Base-by-base conservation (phyloP, 2,797 vertebrate species). In the Myotis planiceps region DNA sequence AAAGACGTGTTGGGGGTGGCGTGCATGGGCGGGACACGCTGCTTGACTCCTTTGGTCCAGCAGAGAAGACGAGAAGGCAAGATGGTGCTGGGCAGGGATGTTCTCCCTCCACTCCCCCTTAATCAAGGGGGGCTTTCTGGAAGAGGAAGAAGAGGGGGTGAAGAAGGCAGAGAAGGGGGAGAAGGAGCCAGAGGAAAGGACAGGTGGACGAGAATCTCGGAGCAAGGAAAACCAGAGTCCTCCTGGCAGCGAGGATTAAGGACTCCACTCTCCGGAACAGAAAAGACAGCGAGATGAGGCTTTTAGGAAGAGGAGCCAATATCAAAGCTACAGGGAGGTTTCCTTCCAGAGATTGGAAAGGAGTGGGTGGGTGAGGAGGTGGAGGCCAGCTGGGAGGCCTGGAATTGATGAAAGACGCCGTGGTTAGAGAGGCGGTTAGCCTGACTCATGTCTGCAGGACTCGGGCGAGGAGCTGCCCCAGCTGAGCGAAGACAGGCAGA, bases 341-440 rank as follows among this genome's bases (percentile, higher is more conserved):
- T 81, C 60, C 55, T n/a, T 47, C 10, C 0, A 2, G 15, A 78
- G 60, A 91, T 0, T 32, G 88, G 65, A 27, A 34, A 29, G 58
- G 25, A 45, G 53, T 63, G 34, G 58, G 51, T 69, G 58, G 75
- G 37, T 0, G 19, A 94, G 55, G 84, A 88, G 79, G 72, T 51
- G 72, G 88, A 79, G 58, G 85, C 55, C 93, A 47, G 91, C 68
- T 12, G 75, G 76, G 51, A 49, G 69, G 21, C 32, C 51, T 84
- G 19, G 71, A 55, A 58, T 2, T n/a, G 69, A 60, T 51, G 39
- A n/a, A 68, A 55, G 49, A 4, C 0, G 0, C 5, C 0, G 0
- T 12, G 39, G 19, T 37, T 49, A 45, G 79, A 66, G 51, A 85
- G 76, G 16, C 8, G 1, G 39, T 25, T 21, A 16, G 45, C 49